phyloP scores from a whole-genome alignment of 2,888 invertebrate genomes.

The Cenopis cana region DNA sequence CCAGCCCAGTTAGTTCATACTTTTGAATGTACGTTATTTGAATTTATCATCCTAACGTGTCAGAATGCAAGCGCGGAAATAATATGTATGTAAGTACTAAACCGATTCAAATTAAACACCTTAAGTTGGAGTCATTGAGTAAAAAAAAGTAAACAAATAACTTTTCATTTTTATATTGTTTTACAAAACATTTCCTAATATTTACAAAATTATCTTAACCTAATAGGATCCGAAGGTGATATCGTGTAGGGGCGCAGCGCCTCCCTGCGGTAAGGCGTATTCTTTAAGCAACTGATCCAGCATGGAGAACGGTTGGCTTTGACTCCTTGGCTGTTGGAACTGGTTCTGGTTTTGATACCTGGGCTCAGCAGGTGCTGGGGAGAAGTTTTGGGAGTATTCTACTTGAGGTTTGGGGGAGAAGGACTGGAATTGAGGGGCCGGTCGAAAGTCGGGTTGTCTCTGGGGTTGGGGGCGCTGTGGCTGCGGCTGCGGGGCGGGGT shows the following conservation, averaged over 20 bases:
- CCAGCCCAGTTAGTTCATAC: too few relatives aligned
- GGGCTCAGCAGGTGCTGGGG: slow-evolving; percentile 53
- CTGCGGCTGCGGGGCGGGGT: slow-evolving; percentile 65
- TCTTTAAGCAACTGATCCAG: slow-evolving; percentile 93
- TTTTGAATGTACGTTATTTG: too few relatives aligned
- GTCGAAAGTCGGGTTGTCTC: slow-evolving; percentile 71
- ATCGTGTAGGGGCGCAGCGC: slow-evolving; percentile 90
- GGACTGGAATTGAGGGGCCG: slow-evolving; percentile 59
- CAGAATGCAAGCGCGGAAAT: not conserved
- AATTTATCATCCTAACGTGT: too few relatives aligned
- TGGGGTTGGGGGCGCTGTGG: slow-evolving; percentile 64
- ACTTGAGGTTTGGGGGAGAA: slow-evolving; percentile 58
- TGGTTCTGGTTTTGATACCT: slow-evolving; percentile 47
- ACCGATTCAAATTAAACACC: not conserved
- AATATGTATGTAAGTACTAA: not conserved
- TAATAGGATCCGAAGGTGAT: slow-evolving; percentile 93
- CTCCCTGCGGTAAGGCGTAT: slow-evolving; percentile 89
- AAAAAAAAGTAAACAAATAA: slow-evolving; percentile 2
- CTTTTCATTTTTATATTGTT: slow-evolving; percentile 53
- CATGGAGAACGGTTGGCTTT: slow-evolving; percentile 76
- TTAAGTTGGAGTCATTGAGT: not conserved
- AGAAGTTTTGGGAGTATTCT: slow-evolving; percentile 62
- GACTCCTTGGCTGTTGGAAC: slow-evolving; percentile 55
- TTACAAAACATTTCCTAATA: slow-evolving; percentile 72
- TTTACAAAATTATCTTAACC: slow-evolving; percentile 70